Evolutionary conservation across 2,888 invertebrate species (phyloP).

Genomic region (Tryphoninae sp.): DNA sequence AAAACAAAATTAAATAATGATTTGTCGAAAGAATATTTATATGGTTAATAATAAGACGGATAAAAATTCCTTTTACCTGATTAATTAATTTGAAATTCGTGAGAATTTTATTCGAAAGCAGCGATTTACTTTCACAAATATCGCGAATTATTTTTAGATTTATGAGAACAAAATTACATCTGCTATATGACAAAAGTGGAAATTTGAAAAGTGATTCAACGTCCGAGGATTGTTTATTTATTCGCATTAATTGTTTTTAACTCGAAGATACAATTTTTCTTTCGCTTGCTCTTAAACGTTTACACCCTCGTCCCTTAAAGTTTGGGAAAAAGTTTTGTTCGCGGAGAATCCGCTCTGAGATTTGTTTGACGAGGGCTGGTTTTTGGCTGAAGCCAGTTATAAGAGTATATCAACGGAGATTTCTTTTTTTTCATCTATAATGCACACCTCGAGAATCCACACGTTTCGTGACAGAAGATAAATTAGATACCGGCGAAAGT

Average conservation of each 20-base stretch:
- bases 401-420: background rate
- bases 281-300: background rate
- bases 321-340: slow-evolving; percentile 6
- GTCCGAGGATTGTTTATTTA: background rate
- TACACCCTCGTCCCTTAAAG: background rate
- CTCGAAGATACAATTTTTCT: background rate
- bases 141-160: background rate
- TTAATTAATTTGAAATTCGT: background rate
- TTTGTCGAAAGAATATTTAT: background rate
- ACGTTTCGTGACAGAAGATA: slow-evolving; percentile 14
- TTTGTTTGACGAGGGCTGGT: background rate
- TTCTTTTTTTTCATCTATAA: slow-evolving; percentile 2
- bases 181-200: background rate
- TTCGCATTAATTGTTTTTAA: background rate
- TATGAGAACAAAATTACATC: background rate
- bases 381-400: background rate
- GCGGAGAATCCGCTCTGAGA: slow-evolving; percentile 1
- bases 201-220: background rate
- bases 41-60: background rate
- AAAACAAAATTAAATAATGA: background rate
- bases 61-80: background rate
- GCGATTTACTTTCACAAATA: too few relatives aligned
- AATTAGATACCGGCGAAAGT: slow-evolving; percentile 9
- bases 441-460: background rate
- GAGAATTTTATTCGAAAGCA: too few relatives aligned